Percentiles rank a stretch among this genome's conserved stretches.
Conservation (phyloP, 2,797 vertebrate species). For the Enteromius mattozi region DNA sequence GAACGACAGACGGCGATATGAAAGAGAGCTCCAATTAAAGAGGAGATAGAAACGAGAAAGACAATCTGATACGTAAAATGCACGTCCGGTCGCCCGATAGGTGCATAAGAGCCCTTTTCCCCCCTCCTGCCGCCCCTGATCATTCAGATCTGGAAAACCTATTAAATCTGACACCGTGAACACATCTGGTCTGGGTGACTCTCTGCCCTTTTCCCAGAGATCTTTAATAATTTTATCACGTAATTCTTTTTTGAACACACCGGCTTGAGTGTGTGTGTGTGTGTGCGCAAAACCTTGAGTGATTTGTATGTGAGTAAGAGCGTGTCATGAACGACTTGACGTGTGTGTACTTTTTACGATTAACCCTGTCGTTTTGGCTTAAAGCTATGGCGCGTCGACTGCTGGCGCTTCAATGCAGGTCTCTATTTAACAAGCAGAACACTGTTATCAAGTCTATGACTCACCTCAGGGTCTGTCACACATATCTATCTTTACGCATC, state of each 20-base stretch:
- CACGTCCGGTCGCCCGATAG: not conserved
- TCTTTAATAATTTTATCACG: conserved; percentile 46
- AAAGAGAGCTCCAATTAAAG: conserved; percentile 41
- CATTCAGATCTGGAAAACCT: conserved; percentile 27
- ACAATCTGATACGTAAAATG: conserved; percentile 30
- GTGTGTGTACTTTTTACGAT: conserved; percentile 25
- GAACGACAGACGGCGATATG: conserved; percentile 25
- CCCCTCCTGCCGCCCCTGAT: not conserved
- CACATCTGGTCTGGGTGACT: conserved; percentile 48
- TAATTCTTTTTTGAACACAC: conserved; percentile 5
- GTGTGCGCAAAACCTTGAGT: not conserved
- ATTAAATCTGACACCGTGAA: conserved; percentile 28
- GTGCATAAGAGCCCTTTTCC: not conserved
- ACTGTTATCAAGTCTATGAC: conserved; percentile 53
- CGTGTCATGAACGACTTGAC: conserved; percentile 13
- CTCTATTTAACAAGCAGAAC: conserved; percentile 47
- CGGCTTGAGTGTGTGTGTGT: not conserved
- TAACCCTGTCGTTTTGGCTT: conserved; percentile 38
- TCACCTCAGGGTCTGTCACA: conserved; percentile 46
- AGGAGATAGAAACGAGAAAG: not conserved
- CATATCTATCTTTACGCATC: conserved; percentile 46
- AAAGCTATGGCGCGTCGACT: conserved; percentile 24
- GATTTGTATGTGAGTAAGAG: not conserved
- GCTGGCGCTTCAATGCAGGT: conserved; percentile 1
- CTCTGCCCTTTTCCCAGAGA: not conserved